Base-by-base conservation (phyloP, 2,113 vertebrate species). In the Ellobius talpinus region DNA sequence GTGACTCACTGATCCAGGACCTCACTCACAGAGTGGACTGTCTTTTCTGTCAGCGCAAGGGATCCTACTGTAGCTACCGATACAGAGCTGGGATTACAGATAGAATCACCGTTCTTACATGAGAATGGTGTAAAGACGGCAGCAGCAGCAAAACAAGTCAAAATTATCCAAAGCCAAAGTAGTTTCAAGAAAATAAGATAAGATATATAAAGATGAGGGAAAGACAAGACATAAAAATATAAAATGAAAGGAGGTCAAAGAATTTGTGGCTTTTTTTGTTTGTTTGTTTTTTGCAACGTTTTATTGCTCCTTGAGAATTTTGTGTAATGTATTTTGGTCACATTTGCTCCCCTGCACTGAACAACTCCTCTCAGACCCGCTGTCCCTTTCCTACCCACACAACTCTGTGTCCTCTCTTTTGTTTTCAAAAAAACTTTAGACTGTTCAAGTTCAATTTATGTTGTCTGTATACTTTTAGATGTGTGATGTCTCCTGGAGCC, bases 191-290 rank as follows among this genome's bases (percentile, higher is more conserved):
- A 89, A 95, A 91, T 0, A 47, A 58, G 14, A 21, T n/a, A 70
- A 89, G 45, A 66, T 78, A 47, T 42, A 39, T 82, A 91, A 72
- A 94, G 74, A 86, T 42, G 55, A 90, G 21, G 6, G 36, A 90
- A 92, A 93, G 76, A 47, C 1, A 39, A 17, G 29, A 91, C 47
- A 61, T 17, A 84, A 52, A 95, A 55, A 73, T 2, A 61, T 9
- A 65, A 91, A 73, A 12, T 70, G 1, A 31, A 68, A 74, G 36
- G 23, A 87, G 33, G 23, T 7, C 66, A 82, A 26, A 89, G 42
- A 76, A 50, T 77, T 7, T 93, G 47, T 66, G 68, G n/a, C 31
- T 26, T 0, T 24, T 1, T 87, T 50, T 72, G 36, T 23, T 79
- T 55, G 52, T 52, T 55, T 58, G 17, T 17, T 19, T 58, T 58